These are phyloP conservation scores for Odocoileus virginianus DNA, from an alignment of 2,113 vertebrate species.

Conservation along the genomic window DNA sequence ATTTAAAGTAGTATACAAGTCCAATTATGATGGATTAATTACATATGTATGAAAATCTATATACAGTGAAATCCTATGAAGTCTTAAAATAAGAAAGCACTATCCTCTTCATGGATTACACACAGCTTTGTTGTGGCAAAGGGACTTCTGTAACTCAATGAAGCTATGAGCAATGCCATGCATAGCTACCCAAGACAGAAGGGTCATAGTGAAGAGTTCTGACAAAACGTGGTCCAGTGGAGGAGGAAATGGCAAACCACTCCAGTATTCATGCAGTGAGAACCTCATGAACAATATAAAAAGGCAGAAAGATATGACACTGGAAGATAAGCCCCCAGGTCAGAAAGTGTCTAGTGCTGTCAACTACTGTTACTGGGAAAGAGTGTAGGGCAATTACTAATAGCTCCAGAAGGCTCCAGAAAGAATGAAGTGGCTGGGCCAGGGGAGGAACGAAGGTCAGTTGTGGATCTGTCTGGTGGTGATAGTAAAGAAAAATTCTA, in stretches of 20 bases:
- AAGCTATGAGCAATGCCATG: neutral
- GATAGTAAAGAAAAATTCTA: neutral
- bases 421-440: neutral
- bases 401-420: neutral
- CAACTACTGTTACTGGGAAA: neutral
- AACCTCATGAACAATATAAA: neutral
- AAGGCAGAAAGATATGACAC: neutral
- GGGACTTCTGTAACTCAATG: neutral
- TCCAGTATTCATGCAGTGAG: neutral
- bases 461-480: neutral
- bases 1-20: neutral
- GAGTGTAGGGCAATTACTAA: neutral
- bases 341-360: neutral
- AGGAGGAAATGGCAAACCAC: neutral
- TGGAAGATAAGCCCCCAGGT: neutral
- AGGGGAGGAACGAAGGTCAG: neutral
- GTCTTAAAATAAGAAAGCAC: neutral
- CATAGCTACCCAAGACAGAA: neutral
- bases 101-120: neutral
- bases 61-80: neutral
- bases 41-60: neutral
- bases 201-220: neutral
- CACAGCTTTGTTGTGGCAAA: neutral
- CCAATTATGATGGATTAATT: neutral
- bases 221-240: neutral